Evolutionary conservation across 2,113 vertebrate species (phyloP).

Genomic region (Rhadina sibilatrix): DNA sequence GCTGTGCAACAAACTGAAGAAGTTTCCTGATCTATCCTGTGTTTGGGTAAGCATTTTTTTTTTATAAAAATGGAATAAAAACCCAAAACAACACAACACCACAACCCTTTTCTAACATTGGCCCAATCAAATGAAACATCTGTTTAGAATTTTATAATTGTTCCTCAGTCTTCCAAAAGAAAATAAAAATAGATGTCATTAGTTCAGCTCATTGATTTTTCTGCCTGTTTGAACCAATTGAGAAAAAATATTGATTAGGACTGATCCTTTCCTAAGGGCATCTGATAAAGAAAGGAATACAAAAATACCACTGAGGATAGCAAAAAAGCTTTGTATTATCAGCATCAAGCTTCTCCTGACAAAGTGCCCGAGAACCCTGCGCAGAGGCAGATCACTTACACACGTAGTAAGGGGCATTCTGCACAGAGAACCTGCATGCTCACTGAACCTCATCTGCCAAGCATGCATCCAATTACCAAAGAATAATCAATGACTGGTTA

Average conservation of each 20-base stretch:
- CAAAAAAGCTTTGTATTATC: conserved; percentile 56
- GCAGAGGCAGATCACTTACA: conserved; percentile 18
- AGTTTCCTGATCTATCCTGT: neutral
- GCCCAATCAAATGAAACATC: neutral
- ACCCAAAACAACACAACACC: neutral
- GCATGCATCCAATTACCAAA: conserved; percentile 68
- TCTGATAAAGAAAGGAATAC: conserved; percentile 69
- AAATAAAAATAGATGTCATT: conserved; percentile 71
- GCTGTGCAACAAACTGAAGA: neutral
- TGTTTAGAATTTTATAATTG: conserved; percentile 49
- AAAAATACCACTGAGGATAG: conserved; percentile 65
- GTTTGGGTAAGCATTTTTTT: neutral
- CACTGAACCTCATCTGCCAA: conserved; percentile 51
- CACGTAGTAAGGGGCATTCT: conserved; percentile 1
- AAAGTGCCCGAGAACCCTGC: conserved; percentile 40
- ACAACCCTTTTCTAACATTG: neutral
- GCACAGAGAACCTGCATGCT: conserved; percentile 21
- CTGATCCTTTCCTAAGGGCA: conserved; percentile 76
- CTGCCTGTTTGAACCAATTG: conserved; percentile 68
- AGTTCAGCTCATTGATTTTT: conserved; percentile 76
- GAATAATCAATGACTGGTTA: conserved; percentile 57
- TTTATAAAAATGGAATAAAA: neutral
- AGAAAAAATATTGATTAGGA: conserved; percentile 77
- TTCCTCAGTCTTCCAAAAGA: conserved; percentile 34
- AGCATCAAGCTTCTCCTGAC: conserved; percentile 24